Evolutionary conservation across 2,113 vertebrate species (phyloP).

Genomic region (Scalopus aquaticus): DNA sequence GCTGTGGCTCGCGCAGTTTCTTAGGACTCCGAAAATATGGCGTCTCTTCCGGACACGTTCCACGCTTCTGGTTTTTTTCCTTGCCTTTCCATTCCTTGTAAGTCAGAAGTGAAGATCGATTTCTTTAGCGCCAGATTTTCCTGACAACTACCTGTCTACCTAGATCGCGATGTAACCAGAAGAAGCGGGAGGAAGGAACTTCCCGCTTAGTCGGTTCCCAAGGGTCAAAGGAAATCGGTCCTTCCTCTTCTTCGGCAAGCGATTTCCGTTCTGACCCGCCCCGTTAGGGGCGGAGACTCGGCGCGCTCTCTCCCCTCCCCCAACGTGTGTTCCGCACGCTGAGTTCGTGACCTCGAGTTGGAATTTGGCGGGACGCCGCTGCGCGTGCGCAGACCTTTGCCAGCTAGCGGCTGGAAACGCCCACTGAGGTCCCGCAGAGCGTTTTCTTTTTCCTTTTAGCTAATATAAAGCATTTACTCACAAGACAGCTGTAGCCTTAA

Average conservation of each 20-base stretch:
- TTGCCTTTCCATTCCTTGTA: fast-evolving
- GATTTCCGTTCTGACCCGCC: background rate
- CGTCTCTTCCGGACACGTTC: background rate
- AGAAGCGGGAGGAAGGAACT: fast-evolving
- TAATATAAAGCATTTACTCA: background rate
- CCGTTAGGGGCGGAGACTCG: background rate
- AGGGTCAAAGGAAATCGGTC: background rate
- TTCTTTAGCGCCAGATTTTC: fast-evolving
- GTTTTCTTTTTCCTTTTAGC: fast-evolving
- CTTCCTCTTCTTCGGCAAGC: background rate
- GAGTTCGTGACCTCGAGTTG: background rate
- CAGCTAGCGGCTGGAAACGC: fast-evolving
- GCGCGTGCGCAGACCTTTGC: conserved; percentile 21
- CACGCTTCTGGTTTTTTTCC: fast-evolving
- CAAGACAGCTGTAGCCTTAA: background rate
- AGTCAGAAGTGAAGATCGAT: fast-evolving
- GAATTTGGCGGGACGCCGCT: background rate
- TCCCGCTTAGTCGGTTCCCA: fast-evolving
- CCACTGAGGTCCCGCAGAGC: fast-evolving
- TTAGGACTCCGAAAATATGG: background rate
- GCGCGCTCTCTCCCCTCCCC: background rate
- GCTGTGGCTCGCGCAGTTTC: fast-evolving
- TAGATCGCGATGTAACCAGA: fast-evolving
- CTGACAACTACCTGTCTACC: fast-evolving
- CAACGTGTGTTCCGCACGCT: fast-evolving